Percentiles rank a stretch among this genome's conserved stretches.
phyloP scores from a whole-genome alignment of 2,797 vertebrate genomes.

The Diglossa cyanea region DNA sequence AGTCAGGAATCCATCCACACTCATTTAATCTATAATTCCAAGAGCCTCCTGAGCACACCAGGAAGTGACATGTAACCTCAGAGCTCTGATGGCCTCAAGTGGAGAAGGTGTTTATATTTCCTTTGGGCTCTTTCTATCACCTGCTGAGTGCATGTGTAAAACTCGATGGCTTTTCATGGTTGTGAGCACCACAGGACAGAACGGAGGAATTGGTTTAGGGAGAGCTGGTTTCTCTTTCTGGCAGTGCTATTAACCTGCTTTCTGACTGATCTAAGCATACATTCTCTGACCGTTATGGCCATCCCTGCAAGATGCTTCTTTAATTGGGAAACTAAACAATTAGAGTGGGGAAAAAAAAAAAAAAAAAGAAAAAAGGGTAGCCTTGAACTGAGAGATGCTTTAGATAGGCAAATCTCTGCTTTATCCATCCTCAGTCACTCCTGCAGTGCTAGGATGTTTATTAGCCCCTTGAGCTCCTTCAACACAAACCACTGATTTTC shows the following conservation, averaged over 20 bases:
- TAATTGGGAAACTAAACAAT: conserved; percentile 9
- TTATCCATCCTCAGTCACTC: neutral
- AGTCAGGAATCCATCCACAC: neutral
- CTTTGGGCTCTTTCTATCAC: neutral
- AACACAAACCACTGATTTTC: neutral
- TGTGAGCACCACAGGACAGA: neutral
- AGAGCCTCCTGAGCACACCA: neutral
- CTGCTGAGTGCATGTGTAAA: conserved; percentile 31
- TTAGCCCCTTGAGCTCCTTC: neutral
- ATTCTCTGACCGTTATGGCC: neutral
- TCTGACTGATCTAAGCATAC: neutral
- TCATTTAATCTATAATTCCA: neutral
- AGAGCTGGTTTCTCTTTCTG: neutral
- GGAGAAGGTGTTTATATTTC: conserved; percentile 54
- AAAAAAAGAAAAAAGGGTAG: neutral
- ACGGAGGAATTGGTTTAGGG: neutral
- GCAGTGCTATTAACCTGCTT: conserved; percentile 36
- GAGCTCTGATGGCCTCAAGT: conserved; percentile 11
- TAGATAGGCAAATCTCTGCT: neutral
- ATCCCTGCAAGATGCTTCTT: neutral
- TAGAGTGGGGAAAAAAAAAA: neutral
- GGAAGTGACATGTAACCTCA: conserved; percentile 23
- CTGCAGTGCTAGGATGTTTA: neutral
- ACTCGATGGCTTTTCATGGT: conserved; percentile 12
- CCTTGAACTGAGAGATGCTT: neutral